Base-by-base conservation (phyloP, 1,140 invertebrate genomes). In the Drosophila carrolli region DNA sequence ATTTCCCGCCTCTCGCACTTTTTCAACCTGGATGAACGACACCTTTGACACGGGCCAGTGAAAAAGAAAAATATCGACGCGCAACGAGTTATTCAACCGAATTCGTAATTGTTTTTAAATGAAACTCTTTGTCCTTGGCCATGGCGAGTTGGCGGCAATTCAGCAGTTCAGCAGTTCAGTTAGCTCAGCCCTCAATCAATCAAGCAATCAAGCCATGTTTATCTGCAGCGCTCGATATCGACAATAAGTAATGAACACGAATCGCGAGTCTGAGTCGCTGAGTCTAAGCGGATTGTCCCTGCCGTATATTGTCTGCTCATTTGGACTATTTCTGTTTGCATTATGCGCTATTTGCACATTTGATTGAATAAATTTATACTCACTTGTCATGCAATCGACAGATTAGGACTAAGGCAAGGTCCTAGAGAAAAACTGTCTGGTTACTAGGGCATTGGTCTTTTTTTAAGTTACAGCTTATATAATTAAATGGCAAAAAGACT, bases 21-120 rank as follows among this genome's bases (percentile, higher is more conserved):
- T 57, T 23, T 29, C 51, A 35, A 27, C 53, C 63, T 60, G 68
- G 68, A 79, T 68, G 60, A 79, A 54, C 76, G 78, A 89, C 84
- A 88, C 83, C 84, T 89, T 84, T 89, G 84, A 80, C 84, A 71
- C 50, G 72, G 74, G 41, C 56, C 72, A 78, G 47, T 59, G 16
- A 41, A n/a, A 66, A 60, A 73, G 55, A 59, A 44, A 60, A 78
- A 78, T 54, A 68, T 83, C 50, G 37, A 58, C 46, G 55, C 35
- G 27, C 57, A 47, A n/a, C 47, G 77, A 73, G 75, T 57, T 62
- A 58, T 67, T 79, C 67, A 62, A 80, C 61, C 66, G 59, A 68
- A 62, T 51, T 62, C 58, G 72, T 84, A 88, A 89, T 88, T 88
- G 84, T 83, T 80, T 89, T 88, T 76, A 77, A 89, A 76, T 74